These are phyloP conservation scores for Geotria australis DNA, from an alignment of 2,797 vertebrate genomes.

Conservation along the genomic window DNA sequence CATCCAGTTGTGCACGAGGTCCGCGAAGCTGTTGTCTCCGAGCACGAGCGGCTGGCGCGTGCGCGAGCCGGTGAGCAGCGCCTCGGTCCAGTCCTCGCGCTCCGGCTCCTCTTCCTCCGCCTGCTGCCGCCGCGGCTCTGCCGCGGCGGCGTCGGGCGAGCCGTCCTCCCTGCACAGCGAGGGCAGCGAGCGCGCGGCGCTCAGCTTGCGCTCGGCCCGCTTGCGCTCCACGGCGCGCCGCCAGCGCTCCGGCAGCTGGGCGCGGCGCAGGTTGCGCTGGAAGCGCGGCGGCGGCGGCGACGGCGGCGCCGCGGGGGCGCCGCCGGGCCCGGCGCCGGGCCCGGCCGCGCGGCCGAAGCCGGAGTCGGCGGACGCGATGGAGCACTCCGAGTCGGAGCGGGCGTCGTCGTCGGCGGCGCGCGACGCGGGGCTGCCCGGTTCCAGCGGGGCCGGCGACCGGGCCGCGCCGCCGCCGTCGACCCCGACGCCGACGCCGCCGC, in stretches of 20 bases:
- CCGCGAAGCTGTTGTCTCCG: constrained; percentile 89
- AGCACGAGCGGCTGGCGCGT: constrained; percentile 70
- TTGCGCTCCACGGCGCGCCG: not conserved
- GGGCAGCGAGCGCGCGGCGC: constrained; percentile 11
- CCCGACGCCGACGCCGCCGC: too few relatives aligned
- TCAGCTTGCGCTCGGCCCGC: not conserved
- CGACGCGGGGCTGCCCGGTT: too few relatives aligned
- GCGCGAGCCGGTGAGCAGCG: constrained; percentile 50
- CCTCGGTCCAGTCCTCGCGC: constrained; percentile 55
- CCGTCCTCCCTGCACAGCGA: too few relatives aligned
- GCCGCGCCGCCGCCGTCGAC: too few relatives aligned
- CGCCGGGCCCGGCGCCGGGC: constrained; percentile 30
- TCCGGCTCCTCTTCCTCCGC: constrained; percentile 32
- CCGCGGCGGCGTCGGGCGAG: too few relatives aligned
- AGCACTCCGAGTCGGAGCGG: constrained; percentile 5
- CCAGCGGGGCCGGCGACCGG: too few relatives aligned
- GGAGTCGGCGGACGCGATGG: constrained; percentile 9
- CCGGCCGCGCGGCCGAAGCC: constrained; percentile 24
- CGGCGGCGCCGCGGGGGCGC: constrained; percentile 5
- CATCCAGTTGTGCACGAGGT: constrained; percentile 96
- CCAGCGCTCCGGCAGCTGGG: not conserved
- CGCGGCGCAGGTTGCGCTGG: not conserved
- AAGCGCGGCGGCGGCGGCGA: not conserved
- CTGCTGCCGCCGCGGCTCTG: constrained; percentile 47
- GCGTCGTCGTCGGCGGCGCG: not conserved